Conservation (phyloP, 2,113 vertebrate species). For the Xenus cinereus region DNA sequence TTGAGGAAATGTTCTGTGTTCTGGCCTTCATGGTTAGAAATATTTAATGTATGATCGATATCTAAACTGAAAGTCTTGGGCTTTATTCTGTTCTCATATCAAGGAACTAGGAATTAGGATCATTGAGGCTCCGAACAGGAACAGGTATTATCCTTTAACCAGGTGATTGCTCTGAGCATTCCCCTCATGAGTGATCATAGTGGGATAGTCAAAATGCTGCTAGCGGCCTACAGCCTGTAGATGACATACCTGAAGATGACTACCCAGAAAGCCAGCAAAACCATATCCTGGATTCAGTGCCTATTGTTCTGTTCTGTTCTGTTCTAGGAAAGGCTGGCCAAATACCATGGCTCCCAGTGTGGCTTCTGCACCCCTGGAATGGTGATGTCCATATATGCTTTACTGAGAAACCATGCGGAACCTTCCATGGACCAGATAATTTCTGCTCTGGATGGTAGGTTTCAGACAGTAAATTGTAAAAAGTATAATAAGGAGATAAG, state of each 20-base stretch:
- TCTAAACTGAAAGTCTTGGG: not conserved
- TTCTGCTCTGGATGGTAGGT: constrained; percentile 75
- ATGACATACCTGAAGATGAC: not conserved
- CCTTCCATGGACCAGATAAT: constrained; percentile 80
- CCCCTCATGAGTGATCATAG: not conserved
- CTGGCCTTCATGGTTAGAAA: not conserved
- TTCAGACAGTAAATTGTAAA: not conserved
- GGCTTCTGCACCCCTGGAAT: constrained; percentile 90
- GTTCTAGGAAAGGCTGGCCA: constrained; percentile 84
- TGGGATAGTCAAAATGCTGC: not conserved
- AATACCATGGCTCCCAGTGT: constrained; percentile 85
- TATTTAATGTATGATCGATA: not conserved
- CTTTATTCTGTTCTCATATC: not conserved
- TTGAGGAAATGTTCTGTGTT: not conserved
- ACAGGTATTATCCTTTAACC: not conserved
- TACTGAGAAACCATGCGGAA: constrained; percentile 81
- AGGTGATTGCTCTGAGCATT: not conserved
- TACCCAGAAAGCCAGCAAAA: not conserved
- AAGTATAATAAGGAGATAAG: not conserved
- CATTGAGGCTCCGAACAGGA: not conserved
- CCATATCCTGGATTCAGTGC: not conserved
- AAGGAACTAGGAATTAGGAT: not conserved
- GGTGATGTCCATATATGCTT: constrained; percentile 87
- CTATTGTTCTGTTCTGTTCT: not conserved
- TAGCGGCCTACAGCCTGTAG: not conserved